Percentiles rank a stretch among this genome's conserved stretches.
phyloP scores from a whole-genome alignment of 2,113 vertebrate species.

The Pleuronectes platessa region DNA sequence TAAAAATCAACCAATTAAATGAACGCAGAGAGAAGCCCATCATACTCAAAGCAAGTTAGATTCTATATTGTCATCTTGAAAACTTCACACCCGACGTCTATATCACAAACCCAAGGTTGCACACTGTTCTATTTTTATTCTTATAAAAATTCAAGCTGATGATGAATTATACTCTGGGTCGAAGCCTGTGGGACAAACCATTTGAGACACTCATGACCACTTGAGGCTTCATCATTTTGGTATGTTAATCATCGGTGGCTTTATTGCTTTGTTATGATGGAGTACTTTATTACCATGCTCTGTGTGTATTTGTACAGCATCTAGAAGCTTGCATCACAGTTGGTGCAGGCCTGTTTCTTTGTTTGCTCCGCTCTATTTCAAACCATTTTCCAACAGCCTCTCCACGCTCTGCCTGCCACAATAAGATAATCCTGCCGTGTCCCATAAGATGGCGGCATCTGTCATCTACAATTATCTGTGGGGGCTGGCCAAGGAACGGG shows the following conservation, averaged over 20 bases:
- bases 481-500: constrained; percentile 59
- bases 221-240: constrained; percentile 20
- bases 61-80: no score
- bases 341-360: constrained; percentile 37
- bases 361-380: constrained; percentile 50
- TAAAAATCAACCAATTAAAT: not conserved
- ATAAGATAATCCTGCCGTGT: constrained; percentile 72
- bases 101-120: not conserved
- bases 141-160: not conserved
- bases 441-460: constrained; percentile 72
- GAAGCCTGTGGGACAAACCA: no score
- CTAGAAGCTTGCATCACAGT: constrained; percentile 5
- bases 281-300: constrained; percentile 26
- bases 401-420: constrained; percentile 61
- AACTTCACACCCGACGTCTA: no score
- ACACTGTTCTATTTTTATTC: not conserved
- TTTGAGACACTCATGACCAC: constrained; percentile 27
- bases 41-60: not conserved
- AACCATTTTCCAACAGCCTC: constrained; percentile 54
- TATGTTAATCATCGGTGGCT: constrained; percentile 25
- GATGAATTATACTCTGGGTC: constrained; percentile 16
- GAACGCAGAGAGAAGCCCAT: not conserved
- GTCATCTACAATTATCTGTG: constrained; percentile 71
- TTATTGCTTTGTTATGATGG: constrained; percentile 26
- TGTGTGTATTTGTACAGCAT: constrained; percentile 30